Conservation (phyloP, 2,888 invertebrate species). For the Phytoseiulus persimilis region DNA sequence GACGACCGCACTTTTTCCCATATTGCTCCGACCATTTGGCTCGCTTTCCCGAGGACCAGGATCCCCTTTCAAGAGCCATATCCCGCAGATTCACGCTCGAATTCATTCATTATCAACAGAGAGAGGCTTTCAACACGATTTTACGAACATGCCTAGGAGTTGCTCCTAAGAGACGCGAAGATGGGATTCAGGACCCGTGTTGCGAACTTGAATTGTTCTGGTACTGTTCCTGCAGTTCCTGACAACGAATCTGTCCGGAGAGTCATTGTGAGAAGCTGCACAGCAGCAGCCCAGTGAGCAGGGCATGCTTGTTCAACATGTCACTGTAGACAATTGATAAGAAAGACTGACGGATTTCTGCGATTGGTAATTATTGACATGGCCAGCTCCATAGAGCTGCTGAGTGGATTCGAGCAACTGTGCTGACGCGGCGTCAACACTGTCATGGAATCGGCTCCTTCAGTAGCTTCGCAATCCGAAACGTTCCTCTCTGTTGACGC, state of each 20-base stretch:
- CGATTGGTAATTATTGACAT: background rate
- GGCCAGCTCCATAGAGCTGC: background rate
- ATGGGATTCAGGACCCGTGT: no score
- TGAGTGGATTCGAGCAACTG: background rate
- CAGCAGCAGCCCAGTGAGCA: no score
- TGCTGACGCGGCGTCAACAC: background rate
- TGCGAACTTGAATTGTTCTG: no score
- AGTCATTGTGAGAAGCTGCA: no score
- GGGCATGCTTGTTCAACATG: background rate
- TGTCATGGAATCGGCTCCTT: no score
- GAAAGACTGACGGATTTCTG: background rate
- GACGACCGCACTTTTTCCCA: background rate
- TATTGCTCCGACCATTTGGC: background rate
- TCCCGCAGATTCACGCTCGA: background rate
- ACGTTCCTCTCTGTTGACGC: background rate
- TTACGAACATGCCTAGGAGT: no score
- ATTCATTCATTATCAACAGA: background rate
- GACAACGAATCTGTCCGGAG: no score
- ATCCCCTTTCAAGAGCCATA: background rate
- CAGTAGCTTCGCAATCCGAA: background rate
- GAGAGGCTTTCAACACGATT: background rate
- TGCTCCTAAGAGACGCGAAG: no score
- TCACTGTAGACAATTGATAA: background rate
- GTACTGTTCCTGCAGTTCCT: no score
- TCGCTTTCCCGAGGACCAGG: background rate